Percentiles rank a stretch among this genome's conserved stretches.
Conservation (phyloP, 2,113 vertebrate species). For the Neogale vison region DNA sequence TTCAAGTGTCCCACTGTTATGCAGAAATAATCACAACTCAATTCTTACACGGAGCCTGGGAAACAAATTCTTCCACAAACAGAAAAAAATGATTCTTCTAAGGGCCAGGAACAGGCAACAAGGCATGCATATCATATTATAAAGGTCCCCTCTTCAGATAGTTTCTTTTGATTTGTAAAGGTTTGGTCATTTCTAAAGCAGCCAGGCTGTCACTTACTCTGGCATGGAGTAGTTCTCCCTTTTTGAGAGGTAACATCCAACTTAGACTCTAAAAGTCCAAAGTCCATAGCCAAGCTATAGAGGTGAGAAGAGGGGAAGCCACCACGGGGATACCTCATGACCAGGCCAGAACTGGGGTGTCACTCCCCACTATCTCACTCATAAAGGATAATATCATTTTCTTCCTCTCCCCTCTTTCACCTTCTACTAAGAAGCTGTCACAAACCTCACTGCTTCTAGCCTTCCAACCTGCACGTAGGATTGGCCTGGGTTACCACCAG, state of each 20-base stretch:
- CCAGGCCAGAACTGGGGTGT: neutral
- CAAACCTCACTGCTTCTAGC: neutral
- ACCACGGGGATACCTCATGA: accelerated
- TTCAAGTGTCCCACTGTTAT: neutral
- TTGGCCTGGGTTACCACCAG: neutral
- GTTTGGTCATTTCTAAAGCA: neutral
- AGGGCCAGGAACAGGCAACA: neutral
- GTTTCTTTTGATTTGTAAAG: neutral
- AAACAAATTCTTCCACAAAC: neutral
- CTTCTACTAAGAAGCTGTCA: neutral
- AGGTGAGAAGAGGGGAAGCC: neutral
- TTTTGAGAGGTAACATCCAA: neutral
- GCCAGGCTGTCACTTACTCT: neutral
- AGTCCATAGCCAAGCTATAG: neutral
- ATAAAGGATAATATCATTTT: neutral
- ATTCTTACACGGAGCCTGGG: neutral
- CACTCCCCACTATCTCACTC: accelerated
- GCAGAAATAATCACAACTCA: neutral
- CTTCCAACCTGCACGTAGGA: accelerated
- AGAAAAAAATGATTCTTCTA: neutral
- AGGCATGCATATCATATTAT: neutral
- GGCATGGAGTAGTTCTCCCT: neutral
- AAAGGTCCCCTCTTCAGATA: neutral
- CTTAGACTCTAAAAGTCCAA: neutral
- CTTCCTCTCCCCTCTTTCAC: neutral